A percentile compares a stretch with the other conserved stretches of the same genome.
Evolutionary conservation across 2,888 invertebrate genomes (phyloP).

Genomic region (Apamea sordens): DNA sequence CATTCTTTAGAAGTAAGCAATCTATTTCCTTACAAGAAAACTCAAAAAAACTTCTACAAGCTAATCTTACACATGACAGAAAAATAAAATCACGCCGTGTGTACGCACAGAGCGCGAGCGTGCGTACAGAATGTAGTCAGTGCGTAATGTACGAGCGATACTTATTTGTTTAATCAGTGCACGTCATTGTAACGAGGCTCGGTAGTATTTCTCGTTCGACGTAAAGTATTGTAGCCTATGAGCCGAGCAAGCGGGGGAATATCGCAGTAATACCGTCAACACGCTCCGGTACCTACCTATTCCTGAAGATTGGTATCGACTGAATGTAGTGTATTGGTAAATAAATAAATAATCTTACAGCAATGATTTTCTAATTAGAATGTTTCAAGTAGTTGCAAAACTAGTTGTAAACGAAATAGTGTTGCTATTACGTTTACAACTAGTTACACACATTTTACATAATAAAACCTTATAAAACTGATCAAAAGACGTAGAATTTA

Average conservation of each 20-base stretch:
- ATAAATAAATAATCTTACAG: slow-evolving; percentile 1
- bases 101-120: slow-evolving; percentile 44
- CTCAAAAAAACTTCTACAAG: not conserved
- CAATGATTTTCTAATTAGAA: not conserved
- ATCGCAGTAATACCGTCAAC: not conserved
- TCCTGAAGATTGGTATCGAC: not conserved
- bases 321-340: not conserved
- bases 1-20: not conserved
- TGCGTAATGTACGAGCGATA: slow-evolving; percentile 70
- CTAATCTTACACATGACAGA: too few species aligned
- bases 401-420: not conserved
- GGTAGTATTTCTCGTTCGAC: slow-evolving; percentile 53
- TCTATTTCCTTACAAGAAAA: slow-evolving; percentile 1
- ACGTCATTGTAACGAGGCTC: slow-evolving; percentile 61
- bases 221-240: slow-evolving; percentile 18
- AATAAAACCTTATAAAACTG: not conserved
- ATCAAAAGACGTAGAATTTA: not conserved
- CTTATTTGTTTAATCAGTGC: slow-evolving; percentile 73
- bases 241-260: not conserved
- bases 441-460: not conserved
- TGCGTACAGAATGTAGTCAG: slow-evolving; percentile 62
- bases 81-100: slow-evolving; percentile 67
- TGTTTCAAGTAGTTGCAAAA: not conserved
- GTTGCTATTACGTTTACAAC: too few species aligned
- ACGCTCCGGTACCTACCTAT: not conserved